Conservation (phyloP, 2,113 vertebrate species). For the Saccopteryx bilineata region DNA sequence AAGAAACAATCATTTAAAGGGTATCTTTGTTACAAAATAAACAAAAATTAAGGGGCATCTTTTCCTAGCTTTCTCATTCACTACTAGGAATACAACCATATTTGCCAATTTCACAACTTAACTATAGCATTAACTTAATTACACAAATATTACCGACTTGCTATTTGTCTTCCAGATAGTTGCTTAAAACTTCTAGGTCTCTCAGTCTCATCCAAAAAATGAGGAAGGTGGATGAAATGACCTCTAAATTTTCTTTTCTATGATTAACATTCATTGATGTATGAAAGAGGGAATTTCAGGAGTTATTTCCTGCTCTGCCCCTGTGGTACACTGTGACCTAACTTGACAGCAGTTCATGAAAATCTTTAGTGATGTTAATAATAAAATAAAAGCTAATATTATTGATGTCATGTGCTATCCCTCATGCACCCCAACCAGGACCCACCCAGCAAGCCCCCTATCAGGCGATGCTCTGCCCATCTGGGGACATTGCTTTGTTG, state of each 20-base stretch:
- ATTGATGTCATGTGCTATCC: not conserved
- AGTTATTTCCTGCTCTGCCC: not conserved
- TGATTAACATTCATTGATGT: not conserved
- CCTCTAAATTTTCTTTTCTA: not conserved
- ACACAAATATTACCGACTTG: not conserved
- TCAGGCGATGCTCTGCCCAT: no score
- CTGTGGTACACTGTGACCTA: not conserved
- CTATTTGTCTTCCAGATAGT: not conserved
- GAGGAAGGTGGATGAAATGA: not conserved
- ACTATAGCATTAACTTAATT: not conserved
- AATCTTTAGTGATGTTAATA: not conserved
- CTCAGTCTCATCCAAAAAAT: not conserved
- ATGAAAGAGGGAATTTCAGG: not conserved
- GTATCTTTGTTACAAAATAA: not conserved
- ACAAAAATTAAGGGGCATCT: not conserved
- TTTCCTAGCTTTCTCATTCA: not conserved
- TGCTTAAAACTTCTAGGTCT: not conserved
- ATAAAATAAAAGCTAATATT: not conserved
- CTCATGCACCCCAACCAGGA: no score
- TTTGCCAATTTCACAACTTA: not conserved
- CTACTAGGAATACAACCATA: not conserved
- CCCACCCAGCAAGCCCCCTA: no score
- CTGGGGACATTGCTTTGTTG: no score
- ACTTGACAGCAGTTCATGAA: not conserved
- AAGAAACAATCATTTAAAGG: not conserved